These are phyloP conservation scores for Ceramica pisi DNA, from an alignment of 2,888 invertebrate species.

Conservation along the genomic window DNA sequence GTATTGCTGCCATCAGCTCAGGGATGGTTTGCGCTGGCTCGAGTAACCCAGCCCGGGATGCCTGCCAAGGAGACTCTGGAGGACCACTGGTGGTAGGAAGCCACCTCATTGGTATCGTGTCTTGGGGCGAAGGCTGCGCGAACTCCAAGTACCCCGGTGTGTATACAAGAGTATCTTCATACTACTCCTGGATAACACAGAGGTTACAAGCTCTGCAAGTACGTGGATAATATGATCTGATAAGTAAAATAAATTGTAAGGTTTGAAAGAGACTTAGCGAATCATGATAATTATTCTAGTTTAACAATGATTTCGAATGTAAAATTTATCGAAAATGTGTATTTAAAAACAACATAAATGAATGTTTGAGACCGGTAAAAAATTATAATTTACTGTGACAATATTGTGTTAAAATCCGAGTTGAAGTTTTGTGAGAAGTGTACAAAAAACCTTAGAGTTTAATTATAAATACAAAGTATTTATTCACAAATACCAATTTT, in stretches of 20 bases:
- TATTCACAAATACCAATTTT: conserved; percentile 12
- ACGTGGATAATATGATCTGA: conserved; percentile 25
- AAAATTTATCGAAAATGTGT: background rate
- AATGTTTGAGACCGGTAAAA: background rate
- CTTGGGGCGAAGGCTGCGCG: conserved; percentile 91
- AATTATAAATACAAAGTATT: conserved; percentile 9
- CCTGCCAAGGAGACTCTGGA: conserved; percentile 91
- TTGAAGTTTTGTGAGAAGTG: background rate
- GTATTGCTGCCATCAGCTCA: conserved; percentile 75
- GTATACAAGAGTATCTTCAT: conserved; percentile 88
- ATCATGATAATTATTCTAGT: background rate
- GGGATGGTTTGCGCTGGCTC: conserved; percentile 87
- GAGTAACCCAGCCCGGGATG: conserved; percentile 80
- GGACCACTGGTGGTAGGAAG: conserved; percentile 89
- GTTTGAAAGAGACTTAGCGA: background rate
- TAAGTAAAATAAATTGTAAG: background rate
- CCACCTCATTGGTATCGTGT: conserved; percentile 89
- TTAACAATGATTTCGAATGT: background rate
- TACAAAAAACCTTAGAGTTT: background rate
- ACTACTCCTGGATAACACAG: conserved; percentile 79
- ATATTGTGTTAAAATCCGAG: background rate
- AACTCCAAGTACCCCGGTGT: conserved; percentile 89
- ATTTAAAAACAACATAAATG: background rate
- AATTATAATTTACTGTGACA: background rate
- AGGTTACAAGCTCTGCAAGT: conserved; percentile 28